Percentiles rank a stretch among this genome's conserved stretches.
phyloP scores from a whole-genome alignment of 2,113 vertebrate genomes.

The Atherinomorus stipes region DNA sequence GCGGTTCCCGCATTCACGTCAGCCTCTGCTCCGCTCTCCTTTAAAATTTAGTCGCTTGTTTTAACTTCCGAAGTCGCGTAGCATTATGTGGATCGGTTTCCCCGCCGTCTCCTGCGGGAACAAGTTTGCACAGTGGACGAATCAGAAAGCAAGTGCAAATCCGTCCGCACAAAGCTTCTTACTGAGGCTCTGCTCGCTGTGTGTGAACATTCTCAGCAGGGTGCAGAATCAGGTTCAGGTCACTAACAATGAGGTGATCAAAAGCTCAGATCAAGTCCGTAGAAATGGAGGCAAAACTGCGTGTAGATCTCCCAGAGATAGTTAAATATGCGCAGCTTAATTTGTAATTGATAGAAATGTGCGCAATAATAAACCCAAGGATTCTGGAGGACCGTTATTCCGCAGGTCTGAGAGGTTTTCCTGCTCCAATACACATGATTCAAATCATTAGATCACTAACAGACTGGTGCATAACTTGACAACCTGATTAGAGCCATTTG shows the following conservation, averaged over 20 bases:
- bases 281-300: neutral
- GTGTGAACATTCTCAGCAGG: constrained; percentile 13
- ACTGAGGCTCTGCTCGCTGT: constrained; percentile 17
- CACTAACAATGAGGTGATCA: neutral
- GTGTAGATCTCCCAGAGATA: too few relatives aligned
- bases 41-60: rapidly evolving
- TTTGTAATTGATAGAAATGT: too few relatives aligned
- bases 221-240: constrained; percentile 10
- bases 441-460: too few relatives aligned
- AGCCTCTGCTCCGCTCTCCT: neutral
- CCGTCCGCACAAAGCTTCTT: constrained; percentile 60
- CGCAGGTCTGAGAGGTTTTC: too few relatives aligned
- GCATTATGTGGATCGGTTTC: neutral
- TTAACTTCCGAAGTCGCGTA: rapidly evolving
- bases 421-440: too few relatives aligned
- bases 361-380: too few relatives aligned
- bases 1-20: neutral
- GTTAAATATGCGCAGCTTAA: too few relatives aligned
- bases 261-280: neutral
- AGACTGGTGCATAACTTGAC: too few relatives aligned
- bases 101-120: neutral
- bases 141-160: constrained; percentile 58
- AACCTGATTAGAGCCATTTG: too few relatives aligned
- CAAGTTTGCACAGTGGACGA: constrained; percentile 19
- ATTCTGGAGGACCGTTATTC: too few relatives aligned